Evolutionary conservation across 2,113 vertebrate species (phyloP), one percentile per base, ranked within the genome.

Genomic region (Rhinogobius similis): DNA sequence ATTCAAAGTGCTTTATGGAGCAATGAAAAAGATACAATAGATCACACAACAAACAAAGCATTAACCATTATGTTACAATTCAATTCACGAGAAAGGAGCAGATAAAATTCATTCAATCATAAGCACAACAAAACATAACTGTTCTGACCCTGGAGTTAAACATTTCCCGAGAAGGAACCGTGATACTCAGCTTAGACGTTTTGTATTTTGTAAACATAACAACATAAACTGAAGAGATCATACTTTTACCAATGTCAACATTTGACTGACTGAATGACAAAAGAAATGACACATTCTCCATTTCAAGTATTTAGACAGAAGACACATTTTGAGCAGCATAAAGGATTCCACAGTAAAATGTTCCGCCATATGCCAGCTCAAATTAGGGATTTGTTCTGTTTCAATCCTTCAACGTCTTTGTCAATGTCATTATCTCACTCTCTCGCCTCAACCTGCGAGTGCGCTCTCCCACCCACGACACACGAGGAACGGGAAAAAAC

Each of bases 361-460:
- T 58, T 27, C 55, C 55, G 14, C 65, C 24, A 38, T 44, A 53
- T 62, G 59, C 61, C 18, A 64, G 62, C 61, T 62, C 65, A 72
- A 68, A 79, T 77, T 52, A 72, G 67, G 29, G 41, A 80, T 43
- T 36, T 65, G 26, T 55, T 63, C 56, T 73, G 66, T 64, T 72
- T 76, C 79, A 20, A 39, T 73, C 70, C 44, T 38, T 29, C 36
- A 24, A 53, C 62, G 70, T 72, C 58, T 36, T 56, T 58, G 36
- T 43, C 66, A 58, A 32, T 23, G 4, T 74, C 46, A 21, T 68
- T 52, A 13, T 75, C 62, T 76, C 70, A 72, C 75, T 79, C 36
- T 79, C 75, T 23, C 53, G 62, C 68, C 52, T 59, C 21, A 46
- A 26, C 21, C 39, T 53, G 62, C 68, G 6, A 23, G 41, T 27